Evolutionary conservation across 2,113 vertebrate species (phyloP).

Genomic region (Saguinus midas): DNA sequence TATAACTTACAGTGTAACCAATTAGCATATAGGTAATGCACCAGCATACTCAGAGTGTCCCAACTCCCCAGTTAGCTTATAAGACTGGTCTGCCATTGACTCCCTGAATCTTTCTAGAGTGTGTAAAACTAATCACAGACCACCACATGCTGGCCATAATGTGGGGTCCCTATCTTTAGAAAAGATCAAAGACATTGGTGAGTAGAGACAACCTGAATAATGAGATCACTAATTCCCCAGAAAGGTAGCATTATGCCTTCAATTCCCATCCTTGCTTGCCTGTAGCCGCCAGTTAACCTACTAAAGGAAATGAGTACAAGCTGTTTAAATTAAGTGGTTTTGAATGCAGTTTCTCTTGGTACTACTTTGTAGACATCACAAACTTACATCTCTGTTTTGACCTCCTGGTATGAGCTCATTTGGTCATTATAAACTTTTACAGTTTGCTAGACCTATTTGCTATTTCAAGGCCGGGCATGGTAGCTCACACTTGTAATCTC

Average conservation of each 20-base stretch:
- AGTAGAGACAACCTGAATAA: neutral
- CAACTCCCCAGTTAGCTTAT: neutral
- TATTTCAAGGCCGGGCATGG: neutral
- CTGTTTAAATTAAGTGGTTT: constrained; percentile 3
- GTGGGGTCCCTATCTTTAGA: neutral
- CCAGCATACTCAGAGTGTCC: neutral
- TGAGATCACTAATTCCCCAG: neutral
- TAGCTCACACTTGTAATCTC: no score
- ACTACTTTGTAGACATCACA: neutral
- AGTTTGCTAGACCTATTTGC: neutral
- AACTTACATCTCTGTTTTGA: neutral
- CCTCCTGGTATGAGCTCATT: neutral
- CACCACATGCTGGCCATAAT: neutral
- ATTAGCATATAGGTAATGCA: neutral
- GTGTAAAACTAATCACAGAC: neutral
- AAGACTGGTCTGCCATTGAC: neutral
- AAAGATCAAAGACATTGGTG: neutral
- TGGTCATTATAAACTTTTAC: neutral
- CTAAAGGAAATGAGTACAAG: constrained; percentile 9
- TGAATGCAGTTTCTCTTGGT: neutral
- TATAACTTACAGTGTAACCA: neutral
- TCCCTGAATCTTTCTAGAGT: neutral
- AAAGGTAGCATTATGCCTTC: neutral
- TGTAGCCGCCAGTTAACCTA: neutral
- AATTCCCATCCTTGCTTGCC: neutral